Evolutionary conservation across 2,888 invertebrate species (phyloP).

Genomic region (Sphaeridia pumilis): DNA sequence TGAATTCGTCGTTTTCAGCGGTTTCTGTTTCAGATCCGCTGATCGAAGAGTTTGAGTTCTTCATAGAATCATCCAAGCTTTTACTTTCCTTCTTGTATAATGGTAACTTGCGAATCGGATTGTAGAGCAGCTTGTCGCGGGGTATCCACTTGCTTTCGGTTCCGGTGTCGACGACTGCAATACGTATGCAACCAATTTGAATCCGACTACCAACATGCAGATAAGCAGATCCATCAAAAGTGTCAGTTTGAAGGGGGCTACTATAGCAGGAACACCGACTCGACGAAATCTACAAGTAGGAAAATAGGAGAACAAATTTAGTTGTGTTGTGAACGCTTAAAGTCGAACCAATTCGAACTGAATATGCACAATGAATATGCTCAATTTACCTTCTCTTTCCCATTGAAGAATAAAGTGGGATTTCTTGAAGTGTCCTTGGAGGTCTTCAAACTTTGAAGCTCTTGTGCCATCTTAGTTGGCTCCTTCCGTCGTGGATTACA

Average conservation of each 20-base stretch:
- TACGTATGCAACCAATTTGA: slow-evolving; percentile 14
- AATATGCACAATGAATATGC: too few species aligned
- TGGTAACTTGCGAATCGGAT: not conserved
- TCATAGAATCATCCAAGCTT: not conserved
- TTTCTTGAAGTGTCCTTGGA: too few species aligned
- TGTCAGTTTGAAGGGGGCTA: not conserved
- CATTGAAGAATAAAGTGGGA: too few species aligned
- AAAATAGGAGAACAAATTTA: too few species aligned
- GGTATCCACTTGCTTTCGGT: slow-evolving; percentile 9
- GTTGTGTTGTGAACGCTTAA: too few species aligned
- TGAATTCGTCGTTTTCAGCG: not conserved
- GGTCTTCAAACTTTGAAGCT: too few species aligned
- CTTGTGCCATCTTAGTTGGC: not conserved
- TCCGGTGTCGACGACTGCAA: slow-evolving; percentile 9
- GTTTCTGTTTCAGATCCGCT: not conserved
- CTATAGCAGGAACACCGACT: not conserved
- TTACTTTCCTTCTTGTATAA: not conserved
- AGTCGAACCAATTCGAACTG: too few species aligned
- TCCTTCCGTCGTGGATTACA: slow-evolving; percentile 7
- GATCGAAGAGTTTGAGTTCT: not conserved
- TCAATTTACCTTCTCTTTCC: too few species aligned
- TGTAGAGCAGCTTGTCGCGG: not conserved
- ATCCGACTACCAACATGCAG: slow-evolving; percentile 12
- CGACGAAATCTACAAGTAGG: too few species aligned
- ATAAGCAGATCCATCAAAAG: slow-evolving; percentile 10